Evolutionary conservation across 2,888 invertebrate genomes (phyloP), one percentile per base, ranked within the genome.

Genomic region (Neoitamus cyanurus): DNA sequence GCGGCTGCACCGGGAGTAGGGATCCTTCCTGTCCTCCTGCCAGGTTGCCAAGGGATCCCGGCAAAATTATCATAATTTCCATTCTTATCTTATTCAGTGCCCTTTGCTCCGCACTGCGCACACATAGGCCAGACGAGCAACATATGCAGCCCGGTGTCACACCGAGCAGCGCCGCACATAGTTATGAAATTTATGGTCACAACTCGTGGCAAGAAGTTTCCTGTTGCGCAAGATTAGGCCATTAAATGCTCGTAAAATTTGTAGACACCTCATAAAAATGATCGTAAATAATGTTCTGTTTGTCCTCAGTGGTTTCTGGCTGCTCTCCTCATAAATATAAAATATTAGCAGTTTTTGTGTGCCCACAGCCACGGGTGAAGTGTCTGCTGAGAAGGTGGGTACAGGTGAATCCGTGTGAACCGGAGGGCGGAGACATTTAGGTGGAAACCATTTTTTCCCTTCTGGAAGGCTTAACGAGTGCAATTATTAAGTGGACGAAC

Each of bases 261-360:
- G 91, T 91, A 91, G 90, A 89, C 90, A 91, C 91, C 90, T 91
- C 91, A 91, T 91, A 91, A 91, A 91, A 90, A 89, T 89, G 89
- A 90, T 90, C 90, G 90, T 90, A 90, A 90, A 90, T 90, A 89
- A 89, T 88, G 86, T 86, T 73, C 83, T 86, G 83, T 83, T 87
- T 30, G 83, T 77, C 73, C 58, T 68, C 37, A 75, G 48, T 83
- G 72, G 83, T 83, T 42, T 70, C 37, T 42, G 20, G 37, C 28
- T 25, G 69, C 6, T 36, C 69, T 83, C 36, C 20, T 73, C 15
- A 48, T 73, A 72, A 72, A 48, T 48, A 83, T 83, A 83, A 83
- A 73, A 48, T 83, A 83, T 83, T 30, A 25, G 25, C 58, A 20
- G 36, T 68, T 30, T 36, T 69, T 28, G 42, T 30, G 15, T 15